Evolutionary conservation across 2,888 invertebrate genomes (phyloP), one percentile per base, ranked within the genome.

Genomic region (Sepiola atlantica): DNA sequence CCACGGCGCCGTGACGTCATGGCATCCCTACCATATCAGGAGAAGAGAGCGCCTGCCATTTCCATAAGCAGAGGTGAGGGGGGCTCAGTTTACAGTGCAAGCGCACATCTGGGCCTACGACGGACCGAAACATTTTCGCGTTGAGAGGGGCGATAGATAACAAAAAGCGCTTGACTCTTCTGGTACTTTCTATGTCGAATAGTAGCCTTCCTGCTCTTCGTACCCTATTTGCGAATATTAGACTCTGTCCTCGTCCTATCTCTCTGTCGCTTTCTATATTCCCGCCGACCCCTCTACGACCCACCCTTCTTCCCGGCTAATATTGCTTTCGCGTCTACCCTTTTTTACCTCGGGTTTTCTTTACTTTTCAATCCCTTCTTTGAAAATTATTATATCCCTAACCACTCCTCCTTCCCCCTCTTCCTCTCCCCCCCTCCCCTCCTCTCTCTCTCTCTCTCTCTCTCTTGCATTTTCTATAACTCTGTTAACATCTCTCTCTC

Each of bases 11-110:
- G 77, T 77, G 77, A 77, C 77, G 77, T 77, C 77, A 77, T 18
- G 14, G 32, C 77, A 77, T 77, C 77, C 77, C 77, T 77, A 77
- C 77, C 77, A 77, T 77, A 77, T 77, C 77, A 77, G 77, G 77
- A 77, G 16, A 77, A 77, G 77, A n/a, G 16, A n/a, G 77, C 77
- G 32, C 77, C 16, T 14, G n/a, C 18, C 77, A 77, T 14, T 21
- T n/a, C 77, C 77, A 77, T 16, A 77, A 77, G 77, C n/a, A 18
- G 77, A n/a, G 77, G 77, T 77, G 16, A 77, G 77, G 77, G 77
- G 77, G 77, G 77, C 77, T 77, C 77, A 77, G 77, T 77, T 77
- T 77, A 77, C 77, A 77, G 77, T 18, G 14, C 77, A 16, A n/a
- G n/a, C 77, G 77, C 32, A 77, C 77, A 77, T 77, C 77, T 77